Evolutionary conservation across 2,797 vertebrate species (phyloP).

Genomic region (Arrhamphus sclerolepis): DNA sequence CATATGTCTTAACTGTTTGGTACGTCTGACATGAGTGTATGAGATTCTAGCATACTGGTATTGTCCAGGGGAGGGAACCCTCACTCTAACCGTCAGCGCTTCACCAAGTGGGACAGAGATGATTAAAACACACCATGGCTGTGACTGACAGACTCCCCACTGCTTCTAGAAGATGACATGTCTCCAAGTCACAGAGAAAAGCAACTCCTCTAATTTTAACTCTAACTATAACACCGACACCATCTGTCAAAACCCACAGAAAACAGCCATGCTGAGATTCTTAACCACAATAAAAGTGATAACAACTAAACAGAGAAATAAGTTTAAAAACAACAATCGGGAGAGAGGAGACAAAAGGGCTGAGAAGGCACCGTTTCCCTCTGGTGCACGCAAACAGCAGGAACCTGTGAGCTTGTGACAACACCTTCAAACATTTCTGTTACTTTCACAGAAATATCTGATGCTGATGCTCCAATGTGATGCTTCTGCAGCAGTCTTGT

Average conservation of each 20-base stretch:
- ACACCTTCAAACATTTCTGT: constrained; percentile 83
- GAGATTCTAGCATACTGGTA: constrained; percentile 69
- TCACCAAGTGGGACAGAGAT: constrained; percentile 81
- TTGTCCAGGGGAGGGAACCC: constrained; percentile 84
- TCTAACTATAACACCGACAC: constrained; percentile 72
- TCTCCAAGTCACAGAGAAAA: constrained; percentile 76
- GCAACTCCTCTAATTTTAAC: constrained; percentile 83
- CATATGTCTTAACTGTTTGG: constrained; percentile 76
- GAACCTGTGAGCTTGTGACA: constrained; percentile 81
- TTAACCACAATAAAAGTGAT: constrained; percentile 76
- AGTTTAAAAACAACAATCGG: constrained; percentile 77
- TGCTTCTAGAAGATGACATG: constrained; percentile 77
- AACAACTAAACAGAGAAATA: constrained; percentile 79
- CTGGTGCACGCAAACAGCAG: constrained; percentile 76
- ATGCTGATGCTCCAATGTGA: constrained; percentile 76
- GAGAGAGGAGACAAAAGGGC: constrained; percentile 72
- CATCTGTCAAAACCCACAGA: constrained; percentile 75
- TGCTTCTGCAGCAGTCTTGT: constrained; percentile 73
- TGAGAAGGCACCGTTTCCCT: constrained; percentile 78
- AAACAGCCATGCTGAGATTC: constrained; percentile 71
- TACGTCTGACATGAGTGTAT: constrained; percentile 76
- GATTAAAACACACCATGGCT: constrained; percentile 83
- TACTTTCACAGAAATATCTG: constrained; percentile 83
- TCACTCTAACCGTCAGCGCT: constrained; percentile 80
- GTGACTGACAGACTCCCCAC: constrained; percentile 82